Conservation (phyloP, 2,797 vertebrate species). For the Chelon labrosus region DNA sequence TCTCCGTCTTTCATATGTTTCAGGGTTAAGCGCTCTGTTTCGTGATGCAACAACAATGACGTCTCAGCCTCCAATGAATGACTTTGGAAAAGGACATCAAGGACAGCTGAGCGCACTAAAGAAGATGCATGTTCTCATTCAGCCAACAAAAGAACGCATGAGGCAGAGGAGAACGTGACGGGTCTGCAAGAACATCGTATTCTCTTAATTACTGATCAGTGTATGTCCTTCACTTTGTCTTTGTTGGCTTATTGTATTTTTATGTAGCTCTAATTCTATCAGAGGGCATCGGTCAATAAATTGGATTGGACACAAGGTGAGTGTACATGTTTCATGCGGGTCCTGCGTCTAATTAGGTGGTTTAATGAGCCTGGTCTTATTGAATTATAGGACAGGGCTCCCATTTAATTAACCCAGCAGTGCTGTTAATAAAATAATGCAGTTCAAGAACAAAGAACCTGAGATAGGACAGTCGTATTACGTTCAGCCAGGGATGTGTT, state of each 20-base stretch:
- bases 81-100: slow-evolving; percentile 11
- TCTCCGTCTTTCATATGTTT: slow-evolving; percentile 31
- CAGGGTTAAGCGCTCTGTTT: slow-evolving; percentile 17
- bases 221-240: slow-evolving; percentile 24
- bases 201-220: slow-evolving; percentile 34
- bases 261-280: slow-evolving; percentile 52
- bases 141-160: neutral
- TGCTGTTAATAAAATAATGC: slow-evolving; percentile 56
- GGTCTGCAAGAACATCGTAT: slow-evolving; percentile 1
- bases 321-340: slow-evolving; percentile 60
- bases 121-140: neutral
- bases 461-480: neutral
- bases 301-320: slow-evolving; percentile 66
- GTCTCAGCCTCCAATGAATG: neutral
- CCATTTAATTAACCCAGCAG: slow-evolving; percentile 73
- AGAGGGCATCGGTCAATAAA: slow-evolving; percentile 52
- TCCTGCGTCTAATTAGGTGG: slow-evolving; percentile 70
- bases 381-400: slow-evolving; percentile 65
- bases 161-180: neutral
- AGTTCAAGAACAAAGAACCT: slow-evolving; percentile 34
- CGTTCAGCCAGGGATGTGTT: neutral
- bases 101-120: slow-evolving; percentile 13
- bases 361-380: slow-evolving; percentile 69
- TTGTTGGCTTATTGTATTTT: slow-evolving; percentile 27
- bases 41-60: neutral